Evolutionary conservation across 2,113 vertebrate genomes (phyloP), one percentile per base, ranked within the genome.

Genomic region (Petrocephalus microphthalmus): DNA sequence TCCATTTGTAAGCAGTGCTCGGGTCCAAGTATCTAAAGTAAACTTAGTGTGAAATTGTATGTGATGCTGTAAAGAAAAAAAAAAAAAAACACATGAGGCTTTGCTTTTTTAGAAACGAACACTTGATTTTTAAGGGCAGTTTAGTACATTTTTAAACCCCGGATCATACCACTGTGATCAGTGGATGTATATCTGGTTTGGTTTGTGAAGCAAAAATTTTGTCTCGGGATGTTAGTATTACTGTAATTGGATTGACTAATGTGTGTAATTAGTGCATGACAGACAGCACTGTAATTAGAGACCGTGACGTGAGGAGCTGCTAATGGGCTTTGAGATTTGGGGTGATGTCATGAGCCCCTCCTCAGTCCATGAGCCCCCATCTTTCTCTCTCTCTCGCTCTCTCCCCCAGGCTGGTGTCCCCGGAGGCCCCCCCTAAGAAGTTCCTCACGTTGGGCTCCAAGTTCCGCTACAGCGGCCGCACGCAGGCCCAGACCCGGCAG

Each of bases 401-500:
- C 0, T 1, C 54, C 29, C 84, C 86, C 91, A 99, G 98, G 93
- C 93, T 99, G 22, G 90, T 98, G 89, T 95, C 97, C 84, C 98
- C 98, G 56, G 98, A 99, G 91, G 97, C 98, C 47, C 97, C 97
- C 78, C 97, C 97, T 51, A 99, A 98, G 94, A 98, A 98, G 93
- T 97, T 99, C 92, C 95, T 99, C 25, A 96, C 96, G 0, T 90
- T 99, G 92, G 98, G 98, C 47, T 99, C 98, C 88, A 99, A 99
- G 95, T 99, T 99, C 56, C 97, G 98, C n/a, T 99, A 98, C 91
- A 99, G 98, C 0, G 98, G 98, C 8, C 96, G 98, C 88, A 99
- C 98, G 0, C 98, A 99, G 91, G 97, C 98, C 2, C 98, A 99
- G 90, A 98, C 96, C 0, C 96, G 98, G 57, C 93, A 97, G 93